Percentiles rank a stretch among this genome's conserved stretches.
Conservation (phyloP, 2,797 vertebrate species). For the Eulemur albifrons region DNA sequence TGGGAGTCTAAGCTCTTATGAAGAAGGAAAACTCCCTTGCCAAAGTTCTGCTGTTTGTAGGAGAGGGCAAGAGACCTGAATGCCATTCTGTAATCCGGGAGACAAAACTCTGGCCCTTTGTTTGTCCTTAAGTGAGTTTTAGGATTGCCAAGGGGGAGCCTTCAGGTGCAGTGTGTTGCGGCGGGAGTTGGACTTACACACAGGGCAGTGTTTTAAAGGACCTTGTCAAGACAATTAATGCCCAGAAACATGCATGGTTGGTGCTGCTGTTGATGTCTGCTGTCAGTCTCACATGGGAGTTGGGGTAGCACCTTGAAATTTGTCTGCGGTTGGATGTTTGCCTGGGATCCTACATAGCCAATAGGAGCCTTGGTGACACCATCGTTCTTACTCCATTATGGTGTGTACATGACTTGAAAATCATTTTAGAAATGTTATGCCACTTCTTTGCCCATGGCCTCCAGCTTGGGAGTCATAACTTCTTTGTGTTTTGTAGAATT, state of each 20-base stretch:
- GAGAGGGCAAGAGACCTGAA: background rate
- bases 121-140: background rate
- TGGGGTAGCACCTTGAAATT: background rate
- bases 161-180: background rate
- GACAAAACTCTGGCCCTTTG: background rate
- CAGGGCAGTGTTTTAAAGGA: background rate
- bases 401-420: background rate
- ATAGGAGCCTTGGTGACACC: background rate
- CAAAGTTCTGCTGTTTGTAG: background rate
- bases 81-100: background rate
- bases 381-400: background rate
- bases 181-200: background rate
- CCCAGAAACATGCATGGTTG: background rate
- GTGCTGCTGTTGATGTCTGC: background rate
- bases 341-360: background rate
- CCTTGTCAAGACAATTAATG: background rate
- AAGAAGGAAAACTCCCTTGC: constrained; percentile 8
- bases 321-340: background rate
- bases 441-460: background rate
- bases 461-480: background rate
- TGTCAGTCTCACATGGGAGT: background rate
- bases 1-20: background rate
- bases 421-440: background rate
- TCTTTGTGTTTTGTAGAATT: constrained; percentile 1
- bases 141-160: background rate